A percentile compares a stretch with the other conserved stretches of the same genome.
Evolutionary conservation across 2,888 invertebrate species (phyloP).

Genomic region (Scaptomyza cyrtandrae): DNA sequence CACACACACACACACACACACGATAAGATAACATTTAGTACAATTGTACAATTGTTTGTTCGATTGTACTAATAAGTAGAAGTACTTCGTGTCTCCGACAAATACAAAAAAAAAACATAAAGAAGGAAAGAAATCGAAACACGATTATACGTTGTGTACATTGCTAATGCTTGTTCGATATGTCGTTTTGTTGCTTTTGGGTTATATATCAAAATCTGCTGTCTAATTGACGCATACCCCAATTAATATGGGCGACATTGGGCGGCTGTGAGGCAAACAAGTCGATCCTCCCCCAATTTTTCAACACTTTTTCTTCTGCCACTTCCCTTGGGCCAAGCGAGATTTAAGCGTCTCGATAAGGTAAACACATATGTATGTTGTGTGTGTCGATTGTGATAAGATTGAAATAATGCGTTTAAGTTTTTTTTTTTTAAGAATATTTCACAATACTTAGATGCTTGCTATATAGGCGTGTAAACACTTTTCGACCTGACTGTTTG

Average conservation of each 20-base stretch:
- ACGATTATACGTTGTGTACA: slow-evolving; percentile 43
- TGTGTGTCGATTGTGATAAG: slow-evolving; percentile 49
- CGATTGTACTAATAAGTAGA: slow-evolving; percentile 30
- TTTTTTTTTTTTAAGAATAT: slow-evolving; percentile 10
- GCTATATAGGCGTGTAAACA: slow-evolving; percentile 42
- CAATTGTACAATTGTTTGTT: slow-evolving; percentile 22
- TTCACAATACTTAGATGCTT: slow-evolving; percentile 28
- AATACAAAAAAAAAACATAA: background rate
- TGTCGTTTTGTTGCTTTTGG: background rate
- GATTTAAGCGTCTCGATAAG: slow-evolving; percentile 39
- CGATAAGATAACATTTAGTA: slow-evolving; percentile 58
- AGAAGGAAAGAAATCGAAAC: background rate
- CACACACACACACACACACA: background rate
- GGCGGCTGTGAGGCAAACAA: slow-evolving; percentile 41
- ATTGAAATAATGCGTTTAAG: slow-evolving; percentile 49
- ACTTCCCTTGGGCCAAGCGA: background rate
- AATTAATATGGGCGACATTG: slow-evolving; percentile 57
- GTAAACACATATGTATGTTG: slow-evolving; percentile 1
- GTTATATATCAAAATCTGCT: slow-evolving; percentile 1
- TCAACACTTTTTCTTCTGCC: no score
- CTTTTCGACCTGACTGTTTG: slow-evolving; percentile 43
- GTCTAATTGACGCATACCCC: slow-evolving; percentile 59
- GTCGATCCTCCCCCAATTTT: no score
- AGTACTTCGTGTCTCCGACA: slow-evolving; percentile 20
- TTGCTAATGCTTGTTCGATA: slow-evolving; percentile 38